Evolutionary conservation across 2,888 invertebrate genomes (phyloP), one percentile per base, ranked within the genome.

Genomic region (Oasisia sp.): DNA sequence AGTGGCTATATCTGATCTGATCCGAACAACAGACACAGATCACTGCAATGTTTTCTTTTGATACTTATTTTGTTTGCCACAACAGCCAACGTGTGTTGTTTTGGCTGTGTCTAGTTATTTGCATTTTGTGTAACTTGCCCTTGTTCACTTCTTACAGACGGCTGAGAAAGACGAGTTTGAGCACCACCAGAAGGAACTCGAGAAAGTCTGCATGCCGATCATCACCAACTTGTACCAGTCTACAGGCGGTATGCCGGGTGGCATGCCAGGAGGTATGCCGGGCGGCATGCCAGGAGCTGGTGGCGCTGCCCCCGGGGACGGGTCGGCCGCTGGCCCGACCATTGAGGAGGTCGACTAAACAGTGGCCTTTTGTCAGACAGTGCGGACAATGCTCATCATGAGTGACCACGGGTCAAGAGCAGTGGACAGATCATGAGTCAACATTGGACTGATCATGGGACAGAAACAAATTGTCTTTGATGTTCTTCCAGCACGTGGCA

Each of bases 91-190:
- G 11, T 45, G 8, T 50, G 50, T 14, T 14, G 14, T 74, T 74
- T 1, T 74, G 19, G 11, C 58, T 74, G 74, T 27, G 7, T 19
- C 27, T 74, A n/a, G n/a, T 74, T 74, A 74, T 27, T 74, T 27
- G 74, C n/a, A 19, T 74, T 74, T 27, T 74, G 74, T 74, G 74
- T 74, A 74, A 74, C n/a, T 74, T 38, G 38, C 2, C 38, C 27
- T 27, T 74, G 9, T 50, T 50, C 14, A 50, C 50, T 50, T 9
- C 50, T 50, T 92, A 14, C 92, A 94, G 93, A 97, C 98, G 95
- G 99, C 98, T 89, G 99, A 99, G 94, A 98, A 98, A 97, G 98
- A 99, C 95, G 99, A 99, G 97, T 99, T 98, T 95, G 98, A 98
- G 96, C 98, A 98, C 97, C 98, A 99, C 96, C 98, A 98, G 97